Conservation (phyloP, 2,113 vertebrate species). For the Barnardius zonarius region DNA sequence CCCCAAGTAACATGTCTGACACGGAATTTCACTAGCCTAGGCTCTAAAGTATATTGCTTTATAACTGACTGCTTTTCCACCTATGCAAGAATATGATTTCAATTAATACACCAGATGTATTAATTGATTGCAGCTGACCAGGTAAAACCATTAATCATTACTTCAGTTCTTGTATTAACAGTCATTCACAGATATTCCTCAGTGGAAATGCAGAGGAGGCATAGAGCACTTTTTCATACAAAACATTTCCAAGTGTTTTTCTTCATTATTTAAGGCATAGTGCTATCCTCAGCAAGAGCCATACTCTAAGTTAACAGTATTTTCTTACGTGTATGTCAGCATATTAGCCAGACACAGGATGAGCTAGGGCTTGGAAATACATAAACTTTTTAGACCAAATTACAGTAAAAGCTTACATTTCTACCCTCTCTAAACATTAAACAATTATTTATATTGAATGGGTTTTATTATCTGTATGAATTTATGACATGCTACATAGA, state of each 20-base stretch:
- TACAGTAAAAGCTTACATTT: not conserved
- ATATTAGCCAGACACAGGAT: not conserved
- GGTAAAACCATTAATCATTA: not conserved
- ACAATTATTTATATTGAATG: not conserved
- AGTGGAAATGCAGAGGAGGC: not conserved
- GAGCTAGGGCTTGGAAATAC: not conserved
- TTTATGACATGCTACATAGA: not conserved
- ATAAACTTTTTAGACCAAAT: not conserved
- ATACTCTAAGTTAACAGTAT: not conserved
- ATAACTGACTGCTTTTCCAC: not conserved
- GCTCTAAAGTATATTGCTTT: not conserved
- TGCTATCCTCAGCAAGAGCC: not conserved
- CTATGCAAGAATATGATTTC: not conserved
- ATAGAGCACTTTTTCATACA: not conserved
- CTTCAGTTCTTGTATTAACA: not conserved
- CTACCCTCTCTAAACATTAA: not conserved
- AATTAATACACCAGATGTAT: not conserved
- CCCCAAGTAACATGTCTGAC: not conserved
- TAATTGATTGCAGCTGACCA: not conserved
- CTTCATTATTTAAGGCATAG: not conserved
- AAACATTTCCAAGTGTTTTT: not conserved
- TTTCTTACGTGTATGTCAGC: not conserved
- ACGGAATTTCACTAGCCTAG: slow-evolving; percentile 9
- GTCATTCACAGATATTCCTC: not conserved
- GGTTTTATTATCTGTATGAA: not conserved